Evolutionary conservation across 1,140 invertebrate genomes (phyloP).

Genomic region (Anastrepha obliqua): DNA sequence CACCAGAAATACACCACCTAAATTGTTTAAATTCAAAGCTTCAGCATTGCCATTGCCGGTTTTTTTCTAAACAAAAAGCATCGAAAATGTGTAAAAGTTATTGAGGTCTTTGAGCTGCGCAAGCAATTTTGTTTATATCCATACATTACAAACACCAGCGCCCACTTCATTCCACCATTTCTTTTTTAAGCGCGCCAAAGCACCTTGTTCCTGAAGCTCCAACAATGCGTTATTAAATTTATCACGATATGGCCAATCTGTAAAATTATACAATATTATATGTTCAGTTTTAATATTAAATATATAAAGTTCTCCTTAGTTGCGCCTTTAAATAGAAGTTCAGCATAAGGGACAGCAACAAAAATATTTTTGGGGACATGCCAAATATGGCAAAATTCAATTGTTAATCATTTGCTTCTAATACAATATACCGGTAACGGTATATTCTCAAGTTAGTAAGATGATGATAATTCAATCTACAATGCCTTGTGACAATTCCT

Average conservation of each 20-base stretch:
- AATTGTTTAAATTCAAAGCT: slow-evolving; percentile 77
- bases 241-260: slow-evolving; percentile 85
- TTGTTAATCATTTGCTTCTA: too few relatives aligned
- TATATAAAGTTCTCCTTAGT: too few relatives aligned
- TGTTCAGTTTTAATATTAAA: too few relatives aligned
- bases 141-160: slow-evolving; percentile 83
- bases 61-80: slow-evolving; percentile 59
- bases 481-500: too few relatives aligned
- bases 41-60: slow-evolving; percentile 57
- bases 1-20: slow-evolving; percentile 84
- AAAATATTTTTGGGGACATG: too few relatives aligned
- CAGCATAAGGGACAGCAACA: too few relatives aligned
- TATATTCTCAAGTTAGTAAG: too few relatives aligned
- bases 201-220: slow-evolving; percentile 87
- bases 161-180: slow-evolving; percentile 95
- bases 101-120: too few relatives aligned
- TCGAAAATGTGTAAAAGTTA: slow-evolving; percentile 57
- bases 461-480: too few relatives aligned
- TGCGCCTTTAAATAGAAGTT: too few relatives aligned
- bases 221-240: slow-evolving; percentile 85
- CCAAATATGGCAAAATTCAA: too few relatives aligned
- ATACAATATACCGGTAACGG: too few relatives aligned
- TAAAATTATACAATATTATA: not conserved
- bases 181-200: slow-evolving; percentile 85
- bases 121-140: not conserved